phyloP scores from a whole-genome alignment of 2,113 vertebrate genomes.

The Lamprotornis superbus region DNA sequence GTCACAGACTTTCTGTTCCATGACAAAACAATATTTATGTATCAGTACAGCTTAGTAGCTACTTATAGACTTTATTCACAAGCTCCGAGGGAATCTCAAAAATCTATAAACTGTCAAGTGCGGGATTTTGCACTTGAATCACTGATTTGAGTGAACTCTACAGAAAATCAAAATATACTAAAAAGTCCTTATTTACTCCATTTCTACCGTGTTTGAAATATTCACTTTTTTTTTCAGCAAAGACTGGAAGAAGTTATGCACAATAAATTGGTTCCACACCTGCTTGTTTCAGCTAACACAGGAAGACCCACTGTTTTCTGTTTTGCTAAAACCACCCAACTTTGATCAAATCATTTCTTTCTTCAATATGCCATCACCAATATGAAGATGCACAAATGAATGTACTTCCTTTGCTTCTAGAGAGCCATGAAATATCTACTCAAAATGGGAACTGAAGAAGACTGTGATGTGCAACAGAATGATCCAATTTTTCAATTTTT shows the following conservation, averaged over 20 bases:
- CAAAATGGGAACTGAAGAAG: not conserved
- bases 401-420: not conserved
- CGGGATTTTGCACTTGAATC: not conserved
- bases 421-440: not conserved
- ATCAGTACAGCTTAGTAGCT: not conserved
- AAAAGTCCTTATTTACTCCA: not conserved
- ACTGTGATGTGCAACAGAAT: not conserved
- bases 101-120: not conserved
- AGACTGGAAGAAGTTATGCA: constrained; percentile 52
- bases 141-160: not conserved
- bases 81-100: not conserved
- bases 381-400: not conserved
- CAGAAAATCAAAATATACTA: constrained; percentile 7
- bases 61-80: not conserved
- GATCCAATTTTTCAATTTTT: not conserved
- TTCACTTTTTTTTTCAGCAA: not conserved
- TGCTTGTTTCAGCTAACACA: constrained; percentile 42
- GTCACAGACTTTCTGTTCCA: not conserved
- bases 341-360: constrained; percentile 43
- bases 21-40: not conserved
- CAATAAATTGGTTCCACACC: constrained; percentile 57
- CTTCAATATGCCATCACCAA: not conserved
- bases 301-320: constrained; percentile 24
- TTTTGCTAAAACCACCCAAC: constrained; percentile 50
- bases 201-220: not conserved